phyloP scores from a whole-genome alignment of 2,888 invertebrate species.

The Drosophila barbarae region DNA sequence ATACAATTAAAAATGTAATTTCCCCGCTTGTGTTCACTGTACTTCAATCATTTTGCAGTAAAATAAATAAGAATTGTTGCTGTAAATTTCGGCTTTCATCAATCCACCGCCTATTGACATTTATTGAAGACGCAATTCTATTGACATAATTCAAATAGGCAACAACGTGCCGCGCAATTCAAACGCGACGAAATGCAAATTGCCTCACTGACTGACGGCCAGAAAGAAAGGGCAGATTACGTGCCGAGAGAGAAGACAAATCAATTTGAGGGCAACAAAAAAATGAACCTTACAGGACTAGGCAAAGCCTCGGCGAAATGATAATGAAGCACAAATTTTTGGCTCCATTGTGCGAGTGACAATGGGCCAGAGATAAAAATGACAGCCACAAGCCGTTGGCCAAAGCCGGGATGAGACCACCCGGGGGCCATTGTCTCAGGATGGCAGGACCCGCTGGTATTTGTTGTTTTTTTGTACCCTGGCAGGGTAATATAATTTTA shows the following conservation, averaged over 20 bases:
- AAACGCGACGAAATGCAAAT: slow-evolving; percentile 67
- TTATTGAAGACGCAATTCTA: slow-evolving; percentile 65
- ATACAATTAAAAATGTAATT: slow-evolving; percentile 1
- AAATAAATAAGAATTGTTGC: slow-evolving; percentile 19
- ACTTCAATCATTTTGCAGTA: slow-evolving; percentile 1
- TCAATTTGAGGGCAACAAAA: slow-evolving; percentile 61
- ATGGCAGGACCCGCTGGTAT: slow-evolving; percentile 1
- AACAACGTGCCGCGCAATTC: slow-evolving; percentile 66
- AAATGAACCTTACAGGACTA: not conserved
- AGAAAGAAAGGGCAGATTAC: slow-evolving; percentile 1
- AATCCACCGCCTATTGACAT: slow-evolving; percentile 54
- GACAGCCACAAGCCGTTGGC: slow-evolving; percentile 61
- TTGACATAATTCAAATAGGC: slow-evolving; percentile 71
- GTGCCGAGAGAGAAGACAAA: slow-evolving; percentile 51
- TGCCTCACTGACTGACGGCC: slow-evolving; percentile 33
- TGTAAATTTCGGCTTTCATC: slow-evolving; percentile 32
- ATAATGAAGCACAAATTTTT: slow-evolving; percentile 57
- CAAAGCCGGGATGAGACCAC: slow-evolving; percentile 14
- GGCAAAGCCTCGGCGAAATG: slow-evolving; percentile 37
- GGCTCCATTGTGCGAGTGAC: slow-evolving; percentile 62
- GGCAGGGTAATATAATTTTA: not conserved
- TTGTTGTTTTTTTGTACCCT: not conserved
- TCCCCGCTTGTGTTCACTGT: not conserved
- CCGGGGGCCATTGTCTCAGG: slow-evolving; percentile 48
- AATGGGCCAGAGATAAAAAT: slow-evolving; percentile 65